These are phyloP conservation scores for Willowsia nigromaculata DNA, from an alignment of 2,888 invertebrate genomes.

Conservation along the genomic window DNA sequence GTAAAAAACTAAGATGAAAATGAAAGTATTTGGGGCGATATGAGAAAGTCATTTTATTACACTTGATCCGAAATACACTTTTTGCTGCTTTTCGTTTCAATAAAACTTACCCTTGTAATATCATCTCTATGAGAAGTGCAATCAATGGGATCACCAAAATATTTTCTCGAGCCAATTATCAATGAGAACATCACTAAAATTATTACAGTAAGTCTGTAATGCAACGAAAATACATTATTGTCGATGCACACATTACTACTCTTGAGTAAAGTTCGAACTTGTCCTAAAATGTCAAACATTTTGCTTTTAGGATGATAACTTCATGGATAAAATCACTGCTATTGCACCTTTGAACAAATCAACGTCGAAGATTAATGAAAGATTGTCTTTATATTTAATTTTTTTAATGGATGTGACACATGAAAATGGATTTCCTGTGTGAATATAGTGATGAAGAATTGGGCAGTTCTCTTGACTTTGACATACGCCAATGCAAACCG, in stretches of 20 bases:
- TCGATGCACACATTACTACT: slow-evolving; percentile 83
- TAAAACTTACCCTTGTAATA: slow-evolving; percentile 81
- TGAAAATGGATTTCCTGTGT: too few relatives aligned
- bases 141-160: slow-evolving; percentile 98
- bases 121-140: slow-evolving; percentile 83
- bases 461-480: background rate
- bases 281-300: slow-evolving; percentile 60
- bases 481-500: background rate
- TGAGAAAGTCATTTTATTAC: background rate
- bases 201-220: slow-evolving; percentile 89
- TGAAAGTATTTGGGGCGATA: background rate
- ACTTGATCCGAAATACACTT: background rate
- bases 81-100: too few relatives aligned
- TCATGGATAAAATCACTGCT: too few relatives aligned
- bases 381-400: too few relatives aligned
- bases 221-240: slow-evolving; percentile 94
- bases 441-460: too few relatives aligned
- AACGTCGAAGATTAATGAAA: too few relatives aligned
- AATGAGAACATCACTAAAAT: slow-evolving; percentile 94
- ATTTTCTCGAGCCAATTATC: slow-evolving; percentile 94
- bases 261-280: slow-evolving; percentile 30
- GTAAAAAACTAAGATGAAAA: too few relatives aligned
- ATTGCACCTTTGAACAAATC: too few relatives aligned
- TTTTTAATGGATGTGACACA: too few relatives aligned
- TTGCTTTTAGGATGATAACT: too few relatives aligned